Base-by-base conservation (phyloP, 2,888 invertebrate species). In the Doris montereyensis region DNA sequence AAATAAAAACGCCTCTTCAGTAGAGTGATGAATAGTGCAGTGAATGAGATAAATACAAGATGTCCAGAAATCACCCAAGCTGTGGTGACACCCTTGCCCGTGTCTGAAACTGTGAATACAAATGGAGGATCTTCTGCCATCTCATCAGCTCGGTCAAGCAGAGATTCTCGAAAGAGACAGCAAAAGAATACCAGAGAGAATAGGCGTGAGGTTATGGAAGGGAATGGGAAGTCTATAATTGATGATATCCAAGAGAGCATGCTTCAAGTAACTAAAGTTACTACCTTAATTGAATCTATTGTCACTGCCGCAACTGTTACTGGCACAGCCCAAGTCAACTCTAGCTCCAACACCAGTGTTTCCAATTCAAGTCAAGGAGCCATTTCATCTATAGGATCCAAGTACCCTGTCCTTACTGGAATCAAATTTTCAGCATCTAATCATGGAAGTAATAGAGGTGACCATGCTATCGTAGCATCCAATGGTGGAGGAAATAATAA, bases 401-500 rank as follows among this genome's bases (percentile, higher is more conserved):
- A 21, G 60, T 34, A 52, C 5, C 21, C 71, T 35, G 41, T 21
- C n/a, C 4, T 71, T 4, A 8, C 77, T 4, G 21, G 13, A 34
- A 21, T 32, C 60, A 35, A 34, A 24, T 1, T 62, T 13, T 35
- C 76, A 32, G 32, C 77, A 34, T 26, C 41, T 24, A 41, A 26
- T 3, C 57, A 60, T 35, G 75, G 62, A 26, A 75, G 67, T 17
- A 41, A 41, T 17, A 41, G 17, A 5, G 17, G 52, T 41, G 52
- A 41, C 52, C 52, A 41, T 17, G 17, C 5, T 17, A 41, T 10
- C 8, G 5, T 17, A 5, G 5, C 52, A 5, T 75, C 35, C 75
- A 82, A 67, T 73, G 75, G 80, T 68, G 81, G 80, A 34, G 80
- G 78, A 65, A 83, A 81, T 68, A 80, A 77, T 10, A 41, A 80